Base-by-base conservation (phyloP, 2,113 vertebrate species). In the Misgurnus anguillicaudatus region DNA sequence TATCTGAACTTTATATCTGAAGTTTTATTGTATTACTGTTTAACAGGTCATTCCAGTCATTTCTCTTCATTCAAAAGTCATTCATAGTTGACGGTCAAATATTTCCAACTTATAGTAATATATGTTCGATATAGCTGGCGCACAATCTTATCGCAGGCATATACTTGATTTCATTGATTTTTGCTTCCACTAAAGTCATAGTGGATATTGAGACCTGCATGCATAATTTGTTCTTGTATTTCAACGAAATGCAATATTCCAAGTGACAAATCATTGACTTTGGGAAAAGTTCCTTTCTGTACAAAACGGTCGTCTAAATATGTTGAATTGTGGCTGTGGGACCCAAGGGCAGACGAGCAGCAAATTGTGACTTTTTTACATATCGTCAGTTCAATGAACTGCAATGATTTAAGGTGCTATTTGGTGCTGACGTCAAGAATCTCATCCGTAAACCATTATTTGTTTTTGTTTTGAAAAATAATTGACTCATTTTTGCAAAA, bases 371-470 rank as follows among this genome's bases (percentile, higher is more conserved):
- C 65, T 70, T 21, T 31, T 31, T 41, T 48, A 61, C 64, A 77
- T 77, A 80, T 77, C 61, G 36, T 77, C 73, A 61, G 82, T 83
- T 74, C 79, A 73, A 57, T 72, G 48, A 71, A 77, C 78, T 71
- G 70, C 53, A 38, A 39, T 24, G 31, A 55, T 71, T 67, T 77
- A 80, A 85, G 79, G 47, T 84, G 92, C 91, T 92, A 81, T 89
- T 88, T 90, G 92, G 92, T 93, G 92, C 92, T 92, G 91, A 90
- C 88, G 88, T 91, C 87, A 87, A 88, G 85, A 90, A 88, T 84
- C 17, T 42, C 73, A 77, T 69, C 61, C 71, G 47, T 47, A 73
- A 39, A 61, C 68, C 68, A 67, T 60, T 47, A 61, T 53, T 71
- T 42, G 77, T 83, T 80, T 24, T n/a, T 4, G 6, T 57, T 53